Percentiles rank a stretch among this genome's conserved stretches.
phyloP scores from a whole-genome alignment of 2,888 invertebrate genomes.

The Pasiphila rectangulata region DNA sequence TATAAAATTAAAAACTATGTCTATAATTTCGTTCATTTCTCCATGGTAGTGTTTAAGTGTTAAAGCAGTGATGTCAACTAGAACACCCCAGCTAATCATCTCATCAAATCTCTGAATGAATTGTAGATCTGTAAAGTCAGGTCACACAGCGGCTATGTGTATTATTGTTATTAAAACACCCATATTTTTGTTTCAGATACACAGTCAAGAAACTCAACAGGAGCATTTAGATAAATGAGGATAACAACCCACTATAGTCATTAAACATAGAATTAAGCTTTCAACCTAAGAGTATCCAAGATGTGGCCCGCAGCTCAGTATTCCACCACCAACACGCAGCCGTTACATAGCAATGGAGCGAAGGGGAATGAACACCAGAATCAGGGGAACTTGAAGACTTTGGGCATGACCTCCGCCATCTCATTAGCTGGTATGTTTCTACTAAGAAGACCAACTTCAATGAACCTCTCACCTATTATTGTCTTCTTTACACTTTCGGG shows the following conservation, averaged over 20 bases:
- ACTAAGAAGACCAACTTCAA: too few relatives aligned
- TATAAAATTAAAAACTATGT: too few relatives aligned
- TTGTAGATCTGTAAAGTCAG: too few relatives aligned
- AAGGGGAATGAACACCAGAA: constrained; percentile 73
- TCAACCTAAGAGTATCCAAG: constrained; percentile 41
- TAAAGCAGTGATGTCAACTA: too few relatives aligned
- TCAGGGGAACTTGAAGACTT: constrained; percentile 82
- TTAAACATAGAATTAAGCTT: constrained; percentile 34
- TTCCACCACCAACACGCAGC: constrained; percentile 58
- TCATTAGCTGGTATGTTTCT: constrained; percentile 87
- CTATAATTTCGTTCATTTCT: too few relatives aligned
- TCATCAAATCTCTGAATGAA: too few relatives aligned
- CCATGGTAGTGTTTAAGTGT: too few relatives aligned
- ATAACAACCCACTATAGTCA: constrained; percentile 38
- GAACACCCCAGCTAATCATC: too few relatives aligned
- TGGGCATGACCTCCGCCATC: constrained; percentile 97
- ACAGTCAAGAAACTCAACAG: constrained; percentile 33
- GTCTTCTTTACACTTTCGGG: too few relatives aligned
- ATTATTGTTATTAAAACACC: not conserved
- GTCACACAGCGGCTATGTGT: too few relatives aligned
- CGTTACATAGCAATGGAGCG: constrained; percentile 43
- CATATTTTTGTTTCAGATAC: constrained; percentile 43
- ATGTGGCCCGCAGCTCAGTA: constrained; percentile 81
- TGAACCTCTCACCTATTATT: too few relatives aligned
- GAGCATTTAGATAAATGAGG: constrained; percentile 46